These are phyloP conservation scores for Homarus gammarus DNA, from an alignment of 2,888 invertebrate species.

Conservation along the genomic window DNA sequence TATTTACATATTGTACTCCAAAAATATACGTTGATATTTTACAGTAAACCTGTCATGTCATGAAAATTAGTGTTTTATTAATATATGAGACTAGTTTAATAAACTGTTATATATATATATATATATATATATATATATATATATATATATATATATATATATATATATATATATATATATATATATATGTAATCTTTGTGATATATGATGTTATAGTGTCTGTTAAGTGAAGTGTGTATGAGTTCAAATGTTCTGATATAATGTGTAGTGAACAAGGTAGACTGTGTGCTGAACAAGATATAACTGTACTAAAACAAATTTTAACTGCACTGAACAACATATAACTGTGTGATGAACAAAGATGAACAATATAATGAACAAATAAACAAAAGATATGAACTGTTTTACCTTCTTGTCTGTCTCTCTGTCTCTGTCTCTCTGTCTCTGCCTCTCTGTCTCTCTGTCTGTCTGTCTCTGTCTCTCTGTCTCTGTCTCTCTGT, in stretches of 20 bases:
- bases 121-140: constrained; percentile 47
- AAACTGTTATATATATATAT: constrained; percentile 15
- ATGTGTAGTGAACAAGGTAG: too few species aligned
- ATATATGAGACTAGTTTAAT: not conserved
- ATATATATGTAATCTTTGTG: not conserved
- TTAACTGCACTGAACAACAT: not conserved
- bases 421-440: too few species aligned
- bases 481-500: too few species aligned
- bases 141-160: constrained; percentile 45
- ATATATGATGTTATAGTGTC: not conserved
- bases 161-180: constrained; percentile 60
- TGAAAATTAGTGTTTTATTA: not conserved
- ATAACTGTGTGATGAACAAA: not conserved
- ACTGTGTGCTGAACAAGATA: too few species aligned
- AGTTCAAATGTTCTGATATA: not conserved
- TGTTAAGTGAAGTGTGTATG: not conserved
- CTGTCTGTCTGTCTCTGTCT: too few species aligned
- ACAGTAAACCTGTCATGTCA: not conserved
- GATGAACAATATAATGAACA: not conserved
- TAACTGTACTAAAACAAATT: not conserved
- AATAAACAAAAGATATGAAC: not conserved
- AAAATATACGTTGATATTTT: constrained; percentile 24
- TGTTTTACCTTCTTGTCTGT: too few species aligned
- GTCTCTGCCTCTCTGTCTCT: too few species aligned
- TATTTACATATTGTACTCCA: not conserved